Conservation (phyloP, 2,113 vertebrate species). For the Lophotis ruficrista region DNA sequence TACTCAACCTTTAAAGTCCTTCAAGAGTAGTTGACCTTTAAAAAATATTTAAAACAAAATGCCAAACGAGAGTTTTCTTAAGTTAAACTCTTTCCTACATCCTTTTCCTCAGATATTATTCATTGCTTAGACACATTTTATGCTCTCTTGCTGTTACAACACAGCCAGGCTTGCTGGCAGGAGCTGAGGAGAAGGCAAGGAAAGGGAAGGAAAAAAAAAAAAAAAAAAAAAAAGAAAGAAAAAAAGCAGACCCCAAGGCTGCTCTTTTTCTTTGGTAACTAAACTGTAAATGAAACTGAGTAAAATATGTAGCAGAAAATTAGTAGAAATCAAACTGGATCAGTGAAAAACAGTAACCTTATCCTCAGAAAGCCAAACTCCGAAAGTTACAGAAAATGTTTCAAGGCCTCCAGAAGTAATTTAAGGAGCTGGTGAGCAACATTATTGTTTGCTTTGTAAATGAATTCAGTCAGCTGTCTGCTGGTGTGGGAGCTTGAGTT, state of each 20-base stretch:
- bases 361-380: conserved; percentile 16
- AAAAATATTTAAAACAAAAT: conserved; percentile 33
- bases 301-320: conserved; percentile 56
- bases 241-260: neutral
- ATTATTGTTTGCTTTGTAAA: conserved; percentile 50
- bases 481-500: conserved; percentile 45
- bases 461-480: neutral
- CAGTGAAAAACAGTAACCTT: conserved; percentile 42
- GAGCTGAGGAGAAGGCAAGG: neutral
- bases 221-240: neutral
- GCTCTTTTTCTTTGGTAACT: neutral
- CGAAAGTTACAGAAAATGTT: conserved; percentile 34
- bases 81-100: neutral
- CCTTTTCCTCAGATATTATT: neutral
- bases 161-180: neutral
- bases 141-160: neutral
- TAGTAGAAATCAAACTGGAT: conserved; percentile 12
- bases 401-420: conserved; percentile 36
- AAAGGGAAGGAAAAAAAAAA: too few species aligned
- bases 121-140: neutral
- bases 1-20: conserved; percentile 78
- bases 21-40: conserved; percentile 79
- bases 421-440: conserved; percentile 35
- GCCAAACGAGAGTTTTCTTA: conserved; percentile 6
- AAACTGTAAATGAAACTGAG: conserved; percentile 3